Evolutionary conservation across 2,888 invertebrate species (phyloP).

Genomic region (Elaeidobius kamerunicus): DNA sequence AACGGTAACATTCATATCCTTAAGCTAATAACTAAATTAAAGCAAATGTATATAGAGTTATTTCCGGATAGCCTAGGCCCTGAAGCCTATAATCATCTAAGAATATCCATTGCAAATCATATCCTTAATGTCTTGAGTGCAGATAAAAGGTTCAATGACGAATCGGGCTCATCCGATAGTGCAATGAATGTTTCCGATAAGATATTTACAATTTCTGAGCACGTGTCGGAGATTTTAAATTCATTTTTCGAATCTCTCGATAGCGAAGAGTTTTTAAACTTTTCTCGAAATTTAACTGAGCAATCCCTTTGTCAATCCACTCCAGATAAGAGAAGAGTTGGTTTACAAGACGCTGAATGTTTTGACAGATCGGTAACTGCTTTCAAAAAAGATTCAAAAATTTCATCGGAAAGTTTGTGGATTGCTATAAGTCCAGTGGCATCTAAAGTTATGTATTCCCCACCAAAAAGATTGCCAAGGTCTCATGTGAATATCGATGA

Average conservation of each 20-base stretch:
- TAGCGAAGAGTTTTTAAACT: conserved; percentile 28
- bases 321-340: conserved; percentile 23
- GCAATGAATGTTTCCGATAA: conserved; percentile 40
- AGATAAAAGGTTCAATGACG: conserved; percentile 36
- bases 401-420: conserved; percentile 46
- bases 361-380: conserved; percentile 32
- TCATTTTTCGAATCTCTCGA: conserved; percentile 39
- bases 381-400: conserved; percentile 40
- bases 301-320: conserved; percentile 34
- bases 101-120: conserved; percentile 36
- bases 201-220: conserved; percentile 44
- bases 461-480: conserved; percentile 8
- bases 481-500: conserved; percentile 43
- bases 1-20: conserved; percentile 39
- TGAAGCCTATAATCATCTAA: conserved; percentile 41
- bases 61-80: conserved; percentile 35
- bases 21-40: conserved; percentile 40
- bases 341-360: background rate
- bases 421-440: conserved; percentile 39
- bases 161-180: conserved; percentile 31
- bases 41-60: conserved; percentile 37
- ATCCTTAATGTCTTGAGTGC: conserved; percentile 38
- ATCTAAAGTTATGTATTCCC: conserved; percentile 11
- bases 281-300: conserved; percentile 26
- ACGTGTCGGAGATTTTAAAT: conserved; percentile 45